Percentiles rank a stretch among this genome's conserved stretches.
Conservation (phyloP, 2,113 vertebrate genomes). For the Ageneiosus marmoratus region DNA sequence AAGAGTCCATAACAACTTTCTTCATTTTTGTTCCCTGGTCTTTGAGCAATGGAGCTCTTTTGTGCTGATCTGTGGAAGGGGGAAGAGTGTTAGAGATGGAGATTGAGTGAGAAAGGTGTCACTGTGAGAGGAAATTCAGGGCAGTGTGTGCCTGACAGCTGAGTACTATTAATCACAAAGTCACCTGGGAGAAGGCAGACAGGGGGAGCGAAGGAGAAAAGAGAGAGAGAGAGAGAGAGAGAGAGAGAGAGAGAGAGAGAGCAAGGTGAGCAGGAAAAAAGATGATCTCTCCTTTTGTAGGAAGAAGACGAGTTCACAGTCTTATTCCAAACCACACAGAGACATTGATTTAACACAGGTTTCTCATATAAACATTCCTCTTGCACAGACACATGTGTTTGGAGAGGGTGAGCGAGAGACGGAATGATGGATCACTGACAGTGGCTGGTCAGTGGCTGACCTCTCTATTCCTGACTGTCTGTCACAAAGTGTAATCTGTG, state of each 20-base stretch:
- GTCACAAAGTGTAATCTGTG: constrained; percentile 41
- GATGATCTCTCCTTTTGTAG: constrained; percentile 28
- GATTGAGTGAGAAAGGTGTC: constrained; percentile 53
- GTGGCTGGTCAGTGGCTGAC: constrained; percentile 40
- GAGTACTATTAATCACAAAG: constrained; percentile 76
- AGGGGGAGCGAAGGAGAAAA: constrained; percentile 25
- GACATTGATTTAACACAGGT: constrained; percentile 33
- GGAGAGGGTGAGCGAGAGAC: not conserved
- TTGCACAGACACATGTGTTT: not conserved
- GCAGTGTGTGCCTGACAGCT: constrained; percentile 65
- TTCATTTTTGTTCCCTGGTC: constrained; percentile 11
- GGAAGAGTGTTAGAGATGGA: constrained; percentile 33
- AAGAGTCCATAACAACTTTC: not conserved
- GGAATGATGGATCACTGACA: constrained; percentile 41
- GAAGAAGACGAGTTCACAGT: constrained; percentile 31
- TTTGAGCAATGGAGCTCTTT: constrained; percentile 7
- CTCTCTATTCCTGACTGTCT: constrained; percentile 41
- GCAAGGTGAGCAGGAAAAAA: constrained; percentile 35
- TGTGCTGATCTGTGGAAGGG: constrained; percentile 9
- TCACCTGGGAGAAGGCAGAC: constrained; percentile 48
- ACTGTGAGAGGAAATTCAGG: constrained; percentile 64
- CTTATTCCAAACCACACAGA: constrained; percentile 36
- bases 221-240: constrained; percentile 31
- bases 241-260: constrained; percentile 56
- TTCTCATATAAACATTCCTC: not conserved